Conservation (phyloP, 2,113 vertebrate genomes). For the Ceyx melanurus region DNA sequence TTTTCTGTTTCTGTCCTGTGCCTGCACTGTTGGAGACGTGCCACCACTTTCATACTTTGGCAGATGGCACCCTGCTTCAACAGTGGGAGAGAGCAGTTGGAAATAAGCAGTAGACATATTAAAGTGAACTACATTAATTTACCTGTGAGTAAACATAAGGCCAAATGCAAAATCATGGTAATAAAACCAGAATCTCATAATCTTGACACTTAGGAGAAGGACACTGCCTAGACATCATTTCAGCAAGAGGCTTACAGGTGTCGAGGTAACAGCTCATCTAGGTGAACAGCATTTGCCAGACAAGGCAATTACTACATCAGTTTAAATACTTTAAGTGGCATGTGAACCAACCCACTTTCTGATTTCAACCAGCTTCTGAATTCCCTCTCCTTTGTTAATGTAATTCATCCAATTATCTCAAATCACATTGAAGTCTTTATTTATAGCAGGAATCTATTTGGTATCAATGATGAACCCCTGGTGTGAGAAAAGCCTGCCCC, state of each 20-base stretch:
- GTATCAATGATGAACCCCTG: not conserved
- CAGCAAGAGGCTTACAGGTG: not conserved
- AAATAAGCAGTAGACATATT: not conserved
- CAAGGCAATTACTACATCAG: not conserved
- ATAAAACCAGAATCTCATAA: not conserved
- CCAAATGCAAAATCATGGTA: not conserved
- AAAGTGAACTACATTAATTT: not conserved
- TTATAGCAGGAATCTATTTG: not conserved
- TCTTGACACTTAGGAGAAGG: not conserved
- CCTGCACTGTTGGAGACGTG: not conserved
- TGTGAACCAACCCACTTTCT: not conserved
- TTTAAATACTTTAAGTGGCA: not conserved
- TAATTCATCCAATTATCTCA: not conserved
- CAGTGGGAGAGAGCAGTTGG: not conserved
- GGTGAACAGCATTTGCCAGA: not conserved
- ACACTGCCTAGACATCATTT: not conserved
- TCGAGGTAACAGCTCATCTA: not conserved
- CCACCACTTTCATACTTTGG: not conserved
- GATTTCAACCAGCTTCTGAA: not conserved
- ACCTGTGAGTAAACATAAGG: not conserved
- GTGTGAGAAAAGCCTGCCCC: not conserved
- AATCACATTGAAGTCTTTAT: not conserved
- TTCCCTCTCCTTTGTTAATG: not conserved
- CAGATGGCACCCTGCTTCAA: not conserved
- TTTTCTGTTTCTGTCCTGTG: not conserved